Conservation (phyloP, 2,888 invertebrate species). For the Calliopum simillimum region DNA sequence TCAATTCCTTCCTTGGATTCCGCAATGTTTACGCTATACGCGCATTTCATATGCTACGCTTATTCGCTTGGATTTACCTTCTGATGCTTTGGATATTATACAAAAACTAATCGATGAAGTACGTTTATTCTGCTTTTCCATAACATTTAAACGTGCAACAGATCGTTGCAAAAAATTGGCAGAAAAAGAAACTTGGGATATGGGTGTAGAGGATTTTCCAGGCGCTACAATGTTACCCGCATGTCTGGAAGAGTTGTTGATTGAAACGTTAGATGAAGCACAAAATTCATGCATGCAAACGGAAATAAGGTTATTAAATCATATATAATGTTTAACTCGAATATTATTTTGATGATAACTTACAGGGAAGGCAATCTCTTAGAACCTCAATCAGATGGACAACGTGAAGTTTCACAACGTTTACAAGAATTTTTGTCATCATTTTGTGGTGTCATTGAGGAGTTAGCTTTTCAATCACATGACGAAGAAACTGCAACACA, state of each 20-base stretch:
- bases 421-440: slow-evolving; percentile 74
- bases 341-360: slow-evolving; percentile 43
- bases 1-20: slow-evolving; percentile 77
- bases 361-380: slow-evolving; percentile 68
- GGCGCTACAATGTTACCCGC: slow-evolving; percentile 84
- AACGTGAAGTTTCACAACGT: slow-evolving; percentile 66
- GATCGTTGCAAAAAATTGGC: slow-evolving; percentile 79
- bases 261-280: slow-evolving; percentile 78
- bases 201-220: slow-evolving; percentile 86
- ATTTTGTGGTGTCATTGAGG: slow-evolving; percentile 77
- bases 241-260: slow-evolving; percentile 78
- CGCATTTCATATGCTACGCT: slow-evolving; percentile 84
- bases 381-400: slow-evolving; percentile 65
- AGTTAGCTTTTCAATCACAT: slow-evolving; percentile 77
- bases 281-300: slow-evolving; percentile 78
- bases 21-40: slow-evolving; percentile 84
- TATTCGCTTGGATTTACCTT: slow-evolving; percentile 86
- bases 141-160: slow-evolving; percentile 86
- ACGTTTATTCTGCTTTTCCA: slow-evolving; percentile 85
- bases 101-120: slow-evolving; percentile 88
- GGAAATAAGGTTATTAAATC: slow-evolving; percentile 72
- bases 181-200: slow-evolving; percentile 86
- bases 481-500: slow-evolving; percentile 71
- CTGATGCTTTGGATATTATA: slow-evolving; percentile 87
- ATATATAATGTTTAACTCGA: not conserved